phyloP scores from a whole-genome alignment of 2,113 vertebrate genomes.

The Scophthalmus maximus region DNA sequence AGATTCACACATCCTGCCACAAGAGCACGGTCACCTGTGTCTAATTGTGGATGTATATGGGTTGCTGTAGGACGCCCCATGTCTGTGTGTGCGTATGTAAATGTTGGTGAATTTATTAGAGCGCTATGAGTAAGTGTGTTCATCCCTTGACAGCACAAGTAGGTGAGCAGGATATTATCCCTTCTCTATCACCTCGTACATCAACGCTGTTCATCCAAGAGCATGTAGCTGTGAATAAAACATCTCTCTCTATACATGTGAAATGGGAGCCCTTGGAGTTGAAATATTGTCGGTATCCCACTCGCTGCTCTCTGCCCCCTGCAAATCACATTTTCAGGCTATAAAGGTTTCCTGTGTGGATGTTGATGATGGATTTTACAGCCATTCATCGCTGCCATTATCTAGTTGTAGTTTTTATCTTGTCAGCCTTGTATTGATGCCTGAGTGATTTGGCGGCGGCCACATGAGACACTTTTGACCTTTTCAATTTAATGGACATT shows the following conservation, averaged over 20 bases:
- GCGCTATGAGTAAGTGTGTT: conserved; percentile 29
- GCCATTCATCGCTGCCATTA: conserved; percentile 41
- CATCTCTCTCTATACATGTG: conserved; percentile 12
- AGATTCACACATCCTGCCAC: conserved; percentile 42
- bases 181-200: conserved; percentile 31
- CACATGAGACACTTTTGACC: conserved; percentile 35
- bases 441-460: neutral
- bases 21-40: conserved; percentile 44
- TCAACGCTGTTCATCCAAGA: conserved; percentile 31
- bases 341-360: conserved; percentile 19
- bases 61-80: neutral
- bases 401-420: conserved; percentile 29
- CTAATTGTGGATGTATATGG: conserved; percentile 26
- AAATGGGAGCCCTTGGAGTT: conserved; percentile 16
- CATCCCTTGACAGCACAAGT: conserved; percentile 40
- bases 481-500: conserved; percentile 37
- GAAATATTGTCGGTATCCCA: conserved; percentile 7
- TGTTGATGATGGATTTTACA: conserved; percentile 52
- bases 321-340: conserved; percentile 31
- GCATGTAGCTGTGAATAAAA: conserved; percentile 59
- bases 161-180: conserved; percentile 39
- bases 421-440: conserved; percentile 22
- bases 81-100: neutral
- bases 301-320: conserved; percentile 20
- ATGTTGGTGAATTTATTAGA: conserved; percentile 3